These are phyloP conservation scores for Mycetomoellerius zeteki DNA, from an alignment of 1,140 invertebrate genomes.

Conservation along the genomic window DNA sequence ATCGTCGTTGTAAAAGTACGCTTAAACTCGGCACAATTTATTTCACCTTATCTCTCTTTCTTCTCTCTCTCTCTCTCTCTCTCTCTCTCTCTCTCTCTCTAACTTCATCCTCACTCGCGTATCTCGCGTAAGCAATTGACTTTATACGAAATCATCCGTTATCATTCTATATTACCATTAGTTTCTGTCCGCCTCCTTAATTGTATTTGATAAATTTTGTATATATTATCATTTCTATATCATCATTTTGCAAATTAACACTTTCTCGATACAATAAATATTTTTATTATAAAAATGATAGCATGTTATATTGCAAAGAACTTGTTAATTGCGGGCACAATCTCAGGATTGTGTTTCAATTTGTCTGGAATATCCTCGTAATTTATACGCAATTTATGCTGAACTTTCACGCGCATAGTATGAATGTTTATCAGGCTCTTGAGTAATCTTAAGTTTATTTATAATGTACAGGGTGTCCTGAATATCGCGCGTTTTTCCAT, in stretches of 20 bases:
- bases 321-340: conserved; percentile 31
- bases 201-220: neutral
- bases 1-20: conserved; percentile 65
- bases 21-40: conserved; percentile 78
- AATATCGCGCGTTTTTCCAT: neutral
- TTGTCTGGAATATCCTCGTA: conserved; percentile 18
- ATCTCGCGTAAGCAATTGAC: conserved; percentile 19
- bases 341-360: conserved; percentile 31
- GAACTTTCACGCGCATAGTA: neutral
- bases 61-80: conserved; percentile 6
- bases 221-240: too few relatives aligned
- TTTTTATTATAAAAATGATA: neutral
- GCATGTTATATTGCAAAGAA: conserved; percentile 6
- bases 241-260: neutral
- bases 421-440: conserved; percentile 34
- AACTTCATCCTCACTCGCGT: neutral
- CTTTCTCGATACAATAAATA: conserved; percentile 2
- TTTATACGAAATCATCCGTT: conserved; percentile 26
- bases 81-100: neutral
- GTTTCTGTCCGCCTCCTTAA: neutral
- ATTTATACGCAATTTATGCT: conserved; percentile 47
- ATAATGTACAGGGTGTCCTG: neutral
- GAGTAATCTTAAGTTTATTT: conserved; percentile 28
- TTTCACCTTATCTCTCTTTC: conserved; percentile 58
- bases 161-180: neutral